These are phyloP conservation scores for Hyles vespertilio DNA, from an alignment of 1,140 invertebrate species.

Conservation along the genomic window DNA sequence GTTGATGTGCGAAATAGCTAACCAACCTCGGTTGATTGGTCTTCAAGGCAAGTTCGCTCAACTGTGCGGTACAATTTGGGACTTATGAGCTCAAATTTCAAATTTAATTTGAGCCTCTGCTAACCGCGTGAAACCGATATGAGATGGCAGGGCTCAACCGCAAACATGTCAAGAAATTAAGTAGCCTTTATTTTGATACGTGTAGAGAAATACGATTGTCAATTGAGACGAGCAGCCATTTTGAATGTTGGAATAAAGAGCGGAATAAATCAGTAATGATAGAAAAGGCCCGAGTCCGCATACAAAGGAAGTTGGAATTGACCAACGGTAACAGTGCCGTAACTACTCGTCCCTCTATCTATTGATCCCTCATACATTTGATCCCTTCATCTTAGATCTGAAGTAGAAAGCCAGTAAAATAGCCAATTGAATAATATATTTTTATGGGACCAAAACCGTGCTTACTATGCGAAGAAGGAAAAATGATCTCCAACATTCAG, in stretches of 20 bases:
- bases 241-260: neutral
- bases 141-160: too few species aligned
- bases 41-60: slow-evolving; percentile 9
- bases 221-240: neutral
- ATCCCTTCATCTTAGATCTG: slow-evolving; percentile 55
- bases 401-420: slow-evolving; percentile 57
- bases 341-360: slow-evolving; percentile 32
- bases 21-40: slow-evolving; percentile 5
- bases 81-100: slow-evolving; percentile 3
- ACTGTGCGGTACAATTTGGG: slow-evolving; percentile 9
- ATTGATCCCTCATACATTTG: slow-evolving; percentile 56
- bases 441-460: slow-evolving; percentile 58
- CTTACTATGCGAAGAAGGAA: slow-evolving; percentile 66
- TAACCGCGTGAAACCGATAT: neutral
- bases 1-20: slow-evolving; percentile 25
- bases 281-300: neutral
- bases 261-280: neutral
- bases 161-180: too few species aligned
- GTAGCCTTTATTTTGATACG: too few species aligned
- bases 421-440: slow-evolving; percentile 72
- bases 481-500: slow-evolving; percentile 64
- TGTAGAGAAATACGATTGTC: too few species aligned
- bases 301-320: neutral
- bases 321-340: slow-evolving; percentile 4
- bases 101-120: slow-evolving; percentile 6